phyloP scores from a whole-genome alignment of 2,113 vertebrate genomes.

The Labrus mixtus region DNA sequence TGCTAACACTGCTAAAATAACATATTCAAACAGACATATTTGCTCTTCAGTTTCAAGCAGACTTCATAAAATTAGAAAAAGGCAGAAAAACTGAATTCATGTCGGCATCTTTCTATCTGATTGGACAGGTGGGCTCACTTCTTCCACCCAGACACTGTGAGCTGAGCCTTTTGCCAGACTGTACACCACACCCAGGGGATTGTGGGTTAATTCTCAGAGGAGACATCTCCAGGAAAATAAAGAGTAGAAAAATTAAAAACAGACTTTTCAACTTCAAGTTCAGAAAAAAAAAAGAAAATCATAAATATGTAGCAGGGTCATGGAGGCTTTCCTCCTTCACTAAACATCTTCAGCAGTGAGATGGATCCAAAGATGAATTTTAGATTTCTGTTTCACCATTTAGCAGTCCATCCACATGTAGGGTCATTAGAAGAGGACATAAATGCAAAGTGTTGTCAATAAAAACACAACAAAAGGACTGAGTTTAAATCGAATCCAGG shows the following conservation, averaged over 20 bases:
- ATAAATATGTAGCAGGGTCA: constrained; percentile 20
- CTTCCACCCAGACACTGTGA: constrained; percentile 27
- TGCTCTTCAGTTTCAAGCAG: constrained; percentile 8
- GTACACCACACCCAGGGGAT: constrained; percentile 45
- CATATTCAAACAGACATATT: constrained; percentile 13
- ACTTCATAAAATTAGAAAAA: constrained; percentile 10
- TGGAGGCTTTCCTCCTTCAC: too few relatives aligned
- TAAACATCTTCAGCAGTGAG: too few relatives aligned
- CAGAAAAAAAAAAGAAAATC: not conserved
- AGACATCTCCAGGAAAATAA: constrained; percentile 43
- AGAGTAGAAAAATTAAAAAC: constrained; percentile 27
- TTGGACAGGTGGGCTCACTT: constrained; percentile 36
- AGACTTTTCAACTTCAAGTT: constrained; percentile 13
- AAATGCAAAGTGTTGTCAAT: constrained; percentile 25
- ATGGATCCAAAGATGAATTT: constrained; percentile 13
- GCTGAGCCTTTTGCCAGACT: constrained; percentile 36
- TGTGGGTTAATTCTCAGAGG: constrained; percentile 44
- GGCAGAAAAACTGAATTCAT: constrained; percentile 22
- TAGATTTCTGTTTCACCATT: constrained; percentile 26
- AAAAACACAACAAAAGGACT: constrained; percentile 8
- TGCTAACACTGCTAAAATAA: not conserved
- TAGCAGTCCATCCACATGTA: constrained; percentile 3
- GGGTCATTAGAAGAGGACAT: constrained; percentile 19
- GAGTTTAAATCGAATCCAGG: not conserved
- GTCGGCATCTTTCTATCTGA: constrained; percentile 21